These are phyloP conservation scores for Steinernema hermaphroditum DNA, from an alignment of 2,888 invertebrate species.

Conservation along the genomic window DNA sequence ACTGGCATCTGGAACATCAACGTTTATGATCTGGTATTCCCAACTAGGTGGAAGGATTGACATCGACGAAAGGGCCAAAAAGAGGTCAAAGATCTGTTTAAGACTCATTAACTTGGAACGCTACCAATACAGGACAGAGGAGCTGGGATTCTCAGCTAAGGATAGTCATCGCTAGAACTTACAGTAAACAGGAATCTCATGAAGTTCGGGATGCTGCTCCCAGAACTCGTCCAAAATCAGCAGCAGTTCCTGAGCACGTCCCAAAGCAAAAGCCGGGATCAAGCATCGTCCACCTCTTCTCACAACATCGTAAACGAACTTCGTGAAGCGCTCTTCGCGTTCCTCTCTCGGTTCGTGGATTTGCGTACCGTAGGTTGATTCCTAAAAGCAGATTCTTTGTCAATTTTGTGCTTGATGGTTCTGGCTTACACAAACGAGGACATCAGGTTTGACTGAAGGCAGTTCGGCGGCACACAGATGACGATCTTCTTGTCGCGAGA, in stretches of 20 bases:
- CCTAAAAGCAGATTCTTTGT: slow-evolving; percentile 71
- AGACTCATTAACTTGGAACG: neutral
- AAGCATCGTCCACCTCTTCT: slow-evolving; percentile 93
- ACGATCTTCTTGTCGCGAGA: slow-evolving; percentile 95
- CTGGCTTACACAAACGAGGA: slow-evolving; percentile 82
- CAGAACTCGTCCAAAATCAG: slow-evolving; percentile 84
- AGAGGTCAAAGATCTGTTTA: neutral
- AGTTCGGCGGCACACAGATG: slow-evolving; percentile 99
- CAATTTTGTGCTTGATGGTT: slow-evolving; percentile 39
- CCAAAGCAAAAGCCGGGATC: slow-evolving; percentile 97
- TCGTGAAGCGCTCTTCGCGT: slow-evolving; percentile 77
- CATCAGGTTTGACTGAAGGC: slow-evolving; percentile 91
- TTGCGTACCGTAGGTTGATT: slow-evolving; percentile 98
- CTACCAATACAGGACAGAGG: neutral
- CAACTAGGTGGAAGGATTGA: neutral
- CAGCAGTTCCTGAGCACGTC: slow-evolving; percentile 77
- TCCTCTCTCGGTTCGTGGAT: slow-evolving; percentile 98
- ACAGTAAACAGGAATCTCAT: slow-evolving; percentile 95
- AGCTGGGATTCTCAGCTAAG: neutral
- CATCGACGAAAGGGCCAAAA: neutral
- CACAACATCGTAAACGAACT: slow-evolving; percentile 90
- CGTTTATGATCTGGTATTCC: neutral
- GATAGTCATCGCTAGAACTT: slow-evolving; percentile 15
- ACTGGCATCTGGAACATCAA: slow-evolving; percentile 83
- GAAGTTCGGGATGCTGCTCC: slow-evolving; percentile 92